A percentile compares a stretch with the other conserved stretches of the same genome.
Evolutionary conservation across 2,888 invertebrate species (phyloP).

Genomic region (Papilio elwesi): DNA sequence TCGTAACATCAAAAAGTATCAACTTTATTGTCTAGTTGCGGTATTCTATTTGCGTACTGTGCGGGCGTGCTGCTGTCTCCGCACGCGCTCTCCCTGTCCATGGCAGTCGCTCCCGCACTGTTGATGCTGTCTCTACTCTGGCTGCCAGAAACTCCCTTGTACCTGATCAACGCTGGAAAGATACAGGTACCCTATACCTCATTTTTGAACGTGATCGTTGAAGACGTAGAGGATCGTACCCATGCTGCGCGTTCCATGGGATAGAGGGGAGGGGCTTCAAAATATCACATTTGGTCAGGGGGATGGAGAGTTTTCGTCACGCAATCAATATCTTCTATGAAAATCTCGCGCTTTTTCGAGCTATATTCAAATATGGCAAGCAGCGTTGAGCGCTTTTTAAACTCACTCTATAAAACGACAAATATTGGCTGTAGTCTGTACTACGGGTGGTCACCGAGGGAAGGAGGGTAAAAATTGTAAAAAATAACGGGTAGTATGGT

Average conservation of each 20-base stretch:
- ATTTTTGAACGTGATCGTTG: not conserved
- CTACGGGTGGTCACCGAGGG: no score
- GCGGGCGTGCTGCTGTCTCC: conserved; percentile 75
- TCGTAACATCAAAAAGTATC: no score
- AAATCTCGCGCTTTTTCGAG: no score
- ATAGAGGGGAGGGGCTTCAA: not conserved
- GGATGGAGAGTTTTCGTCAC: no score
- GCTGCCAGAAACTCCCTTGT: conserved; percentile 78
- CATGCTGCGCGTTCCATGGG: not conserved
- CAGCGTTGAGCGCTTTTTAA: no score
- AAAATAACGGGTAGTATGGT: no score
- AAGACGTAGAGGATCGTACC: not conserved
- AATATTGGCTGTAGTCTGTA: no score
- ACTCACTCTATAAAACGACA: no score
- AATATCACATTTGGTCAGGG: no score
- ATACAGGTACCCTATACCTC: conserved; percentile 62
- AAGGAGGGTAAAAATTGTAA: no score
- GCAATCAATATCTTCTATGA: no score
- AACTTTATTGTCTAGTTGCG: conserved; percentile 58
- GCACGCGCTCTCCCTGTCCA: conserved; percentile 69
- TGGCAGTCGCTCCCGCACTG: conserved; percentile 68
- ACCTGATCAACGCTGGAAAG: conserved; percentile 72
- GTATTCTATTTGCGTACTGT: conserved; percentile 74
- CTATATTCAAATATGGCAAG: no score
- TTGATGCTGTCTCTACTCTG: conserved; percentile 71